These are phyloP conservation scores for Ametastegia equiseti DNA, from an alignment of 2,888 invertebrate species.

Conservation along the genomic window DNA sequence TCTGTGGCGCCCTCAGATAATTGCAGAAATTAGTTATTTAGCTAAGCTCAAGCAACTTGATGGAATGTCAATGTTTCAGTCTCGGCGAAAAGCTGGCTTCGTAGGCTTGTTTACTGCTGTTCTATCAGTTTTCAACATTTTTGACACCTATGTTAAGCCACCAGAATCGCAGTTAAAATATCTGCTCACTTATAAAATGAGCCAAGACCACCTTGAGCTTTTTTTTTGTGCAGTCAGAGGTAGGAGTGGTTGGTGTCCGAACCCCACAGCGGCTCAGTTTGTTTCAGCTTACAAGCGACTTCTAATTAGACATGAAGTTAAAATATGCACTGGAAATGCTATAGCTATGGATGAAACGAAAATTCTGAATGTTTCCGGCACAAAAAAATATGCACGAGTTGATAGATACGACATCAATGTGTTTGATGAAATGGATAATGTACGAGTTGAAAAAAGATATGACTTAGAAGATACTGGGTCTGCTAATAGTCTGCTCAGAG, in stretches of 20 bases:
- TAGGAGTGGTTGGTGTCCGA: constrained; percentile 43
- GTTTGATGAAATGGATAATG: constrained; percentile 34
- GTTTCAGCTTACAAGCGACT: constrained; percentile 41
- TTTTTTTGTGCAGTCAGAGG: constrained; percentile 36
- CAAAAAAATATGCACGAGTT: background rate
- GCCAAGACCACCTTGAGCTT: constrained; percentile 27
- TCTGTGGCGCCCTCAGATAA: constrained; percentile 42
- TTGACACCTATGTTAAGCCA: too few species aligned
- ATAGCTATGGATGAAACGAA: constrained; percentile 18
- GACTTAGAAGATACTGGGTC: background rate
- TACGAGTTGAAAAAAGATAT: constrained; percentile 28
- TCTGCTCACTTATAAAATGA: constrained; percentile 40
- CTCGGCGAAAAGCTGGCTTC: constrained; percentile 50
- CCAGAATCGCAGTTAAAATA: too few species aligned
- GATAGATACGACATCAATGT: constrained; percentile 22
- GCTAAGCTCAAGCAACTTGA: constrained; percentile 5
- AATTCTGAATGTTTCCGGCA: background rate
- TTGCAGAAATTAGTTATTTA: background rate
- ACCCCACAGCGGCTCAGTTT: constrained; percentile 41
- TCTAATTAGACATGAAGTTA: constrained; percentile 31
- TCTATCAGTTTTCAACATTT: constrained; percentile 40
- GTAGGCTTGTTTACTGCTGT: constrained; percentile 48
- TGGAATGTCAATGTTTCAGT: constrained; percentile 25
- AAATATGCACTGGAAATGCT: constrained; percentile 34
- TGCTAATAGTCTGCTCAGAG: background rate